Base-by-base conservation (phyloP, 1,140 invertebrate species). In the Araneus ventricosus region DNA sequence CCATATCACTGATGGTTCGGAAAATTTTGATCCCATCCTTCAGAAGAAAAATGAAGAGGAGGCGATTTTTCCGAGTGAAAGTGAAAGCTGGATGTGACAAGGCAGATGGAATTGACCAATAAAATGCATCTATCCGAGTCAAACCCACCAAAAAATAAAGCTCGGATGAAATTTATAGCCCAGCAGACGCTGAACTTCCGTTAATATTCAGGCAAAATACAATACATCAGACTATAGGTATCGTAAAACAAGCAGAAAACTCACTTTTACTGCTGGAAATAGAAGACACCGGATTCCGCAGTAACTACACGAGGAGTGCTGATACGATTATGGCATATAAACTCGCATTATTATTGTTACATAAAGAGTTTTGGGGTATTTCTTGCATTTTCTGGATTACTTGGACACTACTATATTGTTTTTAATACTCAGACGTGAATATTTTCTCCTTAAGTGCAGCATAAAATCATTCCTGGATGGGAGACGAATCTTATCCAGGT, bases 201-300 rank as follows among this genome's bases (percentile, higher is more conserved):
- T 92, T 92, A 92, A 92, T 92, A 92, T 92, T 92, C 80, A 80
- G 90, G 52, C 75, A 67, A 91, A 91, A 91, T 85, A 91, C 90
- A 92, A 92, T 92, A 57, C 39, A 85, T 86, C 39, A 85, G 59
- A 30, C 80, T 86, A 45, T 80, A 86, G 59, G 63, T 92, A 84
- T 92, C 90, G 59, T 92, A 92, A 92, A 92, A 92, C 75, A 85
- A 92, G 90, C 57, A 92, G 79, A 86, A 82, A 92, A 85, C 24
- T 70, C 22, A 7, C 6, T 85, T 92, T 86, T 92, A 70, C 37
- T 85, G 61, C 61, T n/a, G 57, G n/a, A 70, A 92, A 92, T 92
- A 67, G 80, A 92, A 67, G 41, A 52, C 2, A 14, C 30, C 8
- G 22, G 27, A 85, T 70, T 91, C 30, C 57, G 8, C 59, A 34